Percentiles rank a stretch among this genome's conserved stretches.
phyloP scores from a whole-genome alignment of 2,797 vertebrate species.

The Scolopax rusticola region DNA sequence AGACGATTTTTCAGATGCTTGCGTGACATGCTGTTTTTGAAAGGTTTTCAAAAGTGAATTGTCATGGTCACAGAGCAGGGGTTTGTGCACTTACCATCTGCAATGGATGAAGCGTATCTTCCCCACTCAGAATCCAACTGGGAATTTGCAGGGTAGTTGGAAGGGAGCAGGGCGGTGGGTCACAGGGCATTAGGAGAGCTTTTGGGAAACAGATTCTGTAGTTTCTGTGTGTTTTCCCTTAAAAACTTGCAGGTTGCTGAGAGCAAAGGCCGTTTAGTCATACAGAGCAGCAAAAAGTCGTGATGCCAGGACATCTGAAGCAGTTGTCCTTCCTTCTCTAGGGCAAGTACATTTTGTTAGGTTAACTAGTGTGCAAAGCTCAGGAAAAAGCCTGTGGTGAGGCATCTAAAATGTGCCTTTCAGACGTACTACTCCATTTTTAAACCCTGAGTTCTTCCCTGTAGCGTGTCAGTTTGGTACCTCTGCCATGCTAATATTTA shows the following conservation, averaged over 20 bases:
- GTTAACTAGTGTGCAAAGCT: background rate
- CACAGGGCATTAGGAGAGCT: background rate
- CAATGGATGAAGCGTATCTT: background rate
- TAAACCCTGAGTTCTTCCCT: background rate
- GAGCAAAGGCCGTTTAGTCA: background rate
- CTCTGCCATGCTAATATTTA: background rate
- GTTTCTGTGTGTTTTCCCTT: background rate
- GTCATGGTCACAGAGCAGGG: background rate
- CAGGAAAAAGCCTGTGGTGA: background rate
- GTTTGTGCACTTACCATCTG: background rate
- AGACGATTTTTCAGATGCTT: conserved; percentile 34
- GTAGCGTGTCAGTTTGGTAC: background rate
- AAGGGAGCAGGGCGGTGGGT: background rate
- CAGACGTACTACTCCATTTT: background rate
- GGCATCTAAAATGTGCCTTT: background rate
- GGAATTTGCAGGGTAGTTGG: background rate
- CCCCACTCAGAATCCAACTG: background rate
- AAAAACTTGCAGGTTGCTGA: background rate
- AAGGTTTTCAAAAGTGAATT: background rate
- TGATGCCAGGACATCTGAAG: background rate
- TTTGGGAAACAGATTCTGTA: background rate
- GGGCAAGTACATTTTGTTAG: background rate
- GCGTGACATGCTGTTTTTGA: background rate
- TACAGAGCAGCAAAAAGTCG: background rate
- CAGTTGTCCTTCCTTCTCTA: background rate